A percentile compares a stretch with the other conserved stretches of the same genome.
Conservation (phyloP, 1,140 invertebrate genomes). For the Helicoverpa zea region DNA sequence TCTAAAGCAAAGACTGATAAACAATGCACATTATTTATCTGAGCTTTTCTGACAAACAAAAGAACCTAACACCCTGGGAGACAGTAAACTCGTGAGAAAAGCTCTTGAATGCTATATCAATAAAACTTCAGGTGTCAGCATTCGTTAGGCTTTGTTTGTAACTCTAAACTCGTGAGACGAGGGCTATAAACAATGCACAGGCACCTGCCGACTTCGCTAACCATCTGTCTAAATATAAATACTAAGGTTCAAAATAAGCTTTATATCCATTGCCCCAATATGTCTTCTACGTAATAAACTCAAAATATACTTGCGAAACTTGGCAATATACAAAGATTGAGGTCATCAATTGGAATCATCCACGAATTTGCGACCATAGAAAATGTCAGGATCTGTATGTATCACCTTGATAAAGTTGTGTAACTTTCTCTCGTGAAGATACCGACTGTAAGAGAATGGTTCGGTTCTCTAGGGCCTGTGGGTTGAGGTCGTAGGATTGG, state of each 20-base stretch:
- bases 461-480: conserved; percentile 54
- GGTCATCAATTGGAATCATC: conserved; percentile 56
- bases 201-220: conserved; percentile 17
- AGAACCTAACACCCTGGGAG: conserved; percentile 19
- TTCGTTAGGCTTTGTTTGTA: conserved; percentile 32
- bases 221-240: background rate
- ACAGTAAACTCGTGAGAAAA: conserved; percentile 43
- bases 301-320: conserved; percentile 64
- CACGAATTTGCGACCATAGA: background rate
- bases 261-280: conserved; percentile 39
- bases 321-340: conserved; percentile 57
- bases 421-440: conserved; percentile 40
- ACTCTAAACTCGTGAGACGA: conserved; percentile 43
- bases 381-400: conserved; percentile 7
- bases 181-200: conserved; percentile 4
- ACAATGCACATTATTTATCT: background rate
- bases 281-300: conserved; percentile 44
- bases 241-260: background rate
- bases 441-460: conserved; percentile 3
- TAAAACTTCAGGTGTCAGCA: conserved; percentile 3
- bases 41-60: conserved; percentile 14
- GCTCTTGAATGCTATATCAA: conserved; percentile 19
- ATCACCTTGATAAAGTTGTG: background rate
- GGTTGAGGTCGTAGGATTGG: conserved; percentile 61
- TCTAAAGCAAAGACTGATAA: background rate